Evolutionary conservation across 2,888 invertebrate genomes (phyloP).

Genomic region (Tryphoninae sp.): DNA sequence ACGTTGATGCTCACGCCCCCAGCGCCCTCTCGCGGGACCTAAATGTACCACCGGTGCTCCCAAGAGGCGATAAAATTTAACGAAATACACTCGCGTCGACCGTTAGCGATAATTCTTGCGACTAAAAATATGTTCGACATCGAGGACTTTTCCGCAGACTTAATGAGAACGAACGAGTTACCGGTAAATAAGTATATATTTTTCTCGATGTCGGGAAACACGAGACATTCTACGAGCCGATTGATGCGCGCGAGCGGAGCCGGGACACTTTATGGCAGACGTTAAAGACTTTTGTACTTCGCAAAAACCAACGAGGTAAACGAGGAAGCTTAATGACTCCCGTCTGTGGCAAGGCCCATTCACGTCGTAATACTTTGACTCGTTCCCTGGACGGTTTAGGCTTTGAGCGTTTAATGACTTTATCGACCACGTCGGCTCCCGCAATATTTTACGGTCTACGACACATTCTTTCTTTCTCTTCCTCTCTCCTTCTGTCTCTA

Average conservation of each 20-base stretch:
- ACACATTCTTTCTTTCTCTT: not conserved
- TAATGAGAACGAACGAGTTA: not conserved
- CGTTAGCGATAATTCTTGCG: too few species aligned
- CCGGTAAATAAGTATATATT: constrained; percentile 1
- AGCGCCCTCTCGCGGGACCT: not conserved
- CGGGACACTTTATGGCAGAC: constrained; percentile 33
- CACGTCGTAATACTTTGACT: constrained; percentile 27
- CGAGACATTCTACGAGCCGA: constrained; percentile 9
- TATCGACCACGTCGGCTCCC: constrained; percentile 23
- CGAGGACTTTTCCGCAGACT: not conserved
- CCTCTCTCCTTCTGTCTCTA: not conserved
- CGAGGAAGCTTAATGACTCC: constrained; percentile 48
- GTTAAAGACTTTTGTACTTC: constrained; percentile 35
- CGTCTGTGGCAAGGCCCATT: constrained; percentile 26
- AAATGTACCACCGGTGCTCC: not conserved
- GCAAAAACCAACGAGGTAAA: constrained; percentile 40
- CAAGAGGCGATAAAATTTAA: not conserved
- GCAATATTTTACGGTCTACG: not conserved
- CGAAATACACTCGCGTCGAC: not conserved
- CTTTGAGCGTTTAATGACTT: constrained; percentile 43
- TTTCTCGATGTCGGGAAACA: not conserved
- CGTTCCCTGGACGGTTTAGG: not conserved
- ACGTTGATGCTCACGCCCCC: not conserved
- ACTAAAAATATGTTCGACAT: not conserved
- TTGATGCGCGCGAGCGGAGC: constrained; percentile 1